Conservation (phyloP, 2,113 vertebrate genomes). For the Octodon degus region DNA sequence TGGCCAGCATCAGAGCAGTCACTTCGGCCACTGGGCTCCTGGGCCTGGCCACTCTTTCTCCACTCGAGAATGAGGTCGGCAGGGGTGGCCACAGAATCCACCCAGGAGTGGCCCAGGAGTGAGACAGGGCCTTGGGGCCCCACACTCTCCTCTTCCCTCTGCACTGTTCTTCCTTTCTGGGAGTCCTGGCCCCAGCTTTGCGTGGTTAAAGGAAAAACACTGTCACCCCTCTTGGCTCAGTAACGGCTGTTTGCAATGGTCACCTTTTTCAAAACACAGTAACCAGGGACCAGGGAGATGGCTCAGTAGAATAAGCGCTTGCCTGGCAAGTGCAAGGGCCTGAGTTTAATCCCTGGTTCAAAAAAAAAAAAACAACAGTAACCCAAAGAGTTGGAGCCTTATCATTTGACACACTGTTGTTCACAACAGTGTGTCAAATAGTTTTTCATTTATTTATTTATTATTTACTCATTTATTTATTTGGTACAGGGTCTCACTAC, state of each 20-base stretch:
- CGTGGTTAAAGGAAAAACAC: neutral
- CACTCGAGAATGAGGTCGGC: conserved; percentile 40
- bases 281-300: neutral
- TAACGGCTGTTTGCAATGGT: neutral
- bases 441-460: neutral
- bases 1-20: neutral
- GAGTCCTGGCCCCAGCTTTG: neutral
- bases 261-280: conserved; percentile 9
- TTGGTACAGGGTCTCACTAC: no score
- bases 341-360: no score
- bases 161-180: neutral
- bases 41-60: conserved; percentile 41
- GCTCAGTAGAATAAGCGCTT: no score
- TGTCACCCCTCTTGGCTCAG: conserved; percentile 49
- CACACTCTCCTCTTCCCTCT: conserved; percentile 47
- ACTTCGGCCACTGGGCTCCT: conserved; percentile 45
- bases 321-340: no score
- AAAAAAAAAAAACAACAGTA: neutral
- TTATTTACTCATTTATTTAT: no score
- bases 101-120: conserved; percentile 57
- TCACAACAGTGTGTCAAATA: no score
- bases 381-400: neutral
- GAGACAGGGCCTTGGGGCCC: conserved; percentile 58
- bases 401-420: conserved; percentile 31
- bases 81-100: conserved; percentile 57